phyloP scores from a whole-genome alignment of 2,797 vertebrate genomes.

The Pseudochromis fuscus region DNA sequence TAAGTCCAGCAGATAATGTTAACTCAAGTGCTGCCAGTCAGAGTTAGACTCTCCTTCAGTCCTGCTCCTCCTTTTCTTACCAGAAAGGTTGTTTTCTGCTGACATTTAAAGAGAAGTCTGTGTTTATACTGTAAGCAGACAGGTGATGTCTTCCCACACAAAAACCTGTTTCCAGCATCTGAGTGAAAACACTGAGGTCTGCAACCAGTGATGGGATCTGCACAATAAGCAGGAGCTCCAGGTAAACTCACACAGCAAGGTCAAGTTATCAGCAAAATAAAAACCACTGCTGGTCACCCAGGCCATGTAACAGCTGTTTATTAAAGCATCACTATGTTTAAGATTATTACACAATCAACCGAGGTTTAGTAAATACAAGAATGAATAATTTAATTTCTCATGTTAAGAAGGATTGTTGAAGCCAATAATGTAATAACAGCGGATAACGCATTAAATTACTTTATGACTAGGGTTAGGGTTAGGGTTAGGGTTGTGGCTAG shows the following conservation, averaged over 20 bases:
- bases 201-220: slow-evolving; percentile 42
- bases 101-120: slow-evolving; percentile 61
- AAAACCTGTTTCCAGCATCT: slow-evolving; percentile 21
- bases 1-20: not conserved
- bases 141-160: slow-evolving; percentile 47
- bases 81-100: slow-evolving; percentile 14
- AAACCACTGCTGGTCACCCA: not conserved
- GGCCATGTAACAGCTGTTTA: not conserved
- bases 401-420: no score
- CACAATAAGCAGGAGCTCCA: slow-evolving; percentile 38
- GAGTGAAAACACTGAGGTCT: slow-evolving; percentile 44
- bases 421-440: no score
- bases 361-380: no score
- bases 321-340: no score
- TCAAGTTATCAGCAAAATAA: slow-evolving; percentile 39
- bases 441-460: no score
- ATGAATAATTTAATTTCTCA: not conserved
- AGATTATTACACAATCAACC: no score
- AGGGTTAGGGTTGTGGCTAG: no score
- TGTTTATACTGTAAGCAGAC: slow-evolving; percentile 76
- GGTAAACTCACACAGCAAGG: slow-evolving; percentile 24
- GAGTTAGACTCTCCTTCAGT: not conserved
- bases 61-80: slow-evolving; percentile 19
- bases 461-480: no score
- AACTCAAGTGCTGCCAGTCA: slow-evolving; percentile 1